Conservation (phyloP, 2,797 vertebrate species). For the Miichthys miiuy region DNA sequence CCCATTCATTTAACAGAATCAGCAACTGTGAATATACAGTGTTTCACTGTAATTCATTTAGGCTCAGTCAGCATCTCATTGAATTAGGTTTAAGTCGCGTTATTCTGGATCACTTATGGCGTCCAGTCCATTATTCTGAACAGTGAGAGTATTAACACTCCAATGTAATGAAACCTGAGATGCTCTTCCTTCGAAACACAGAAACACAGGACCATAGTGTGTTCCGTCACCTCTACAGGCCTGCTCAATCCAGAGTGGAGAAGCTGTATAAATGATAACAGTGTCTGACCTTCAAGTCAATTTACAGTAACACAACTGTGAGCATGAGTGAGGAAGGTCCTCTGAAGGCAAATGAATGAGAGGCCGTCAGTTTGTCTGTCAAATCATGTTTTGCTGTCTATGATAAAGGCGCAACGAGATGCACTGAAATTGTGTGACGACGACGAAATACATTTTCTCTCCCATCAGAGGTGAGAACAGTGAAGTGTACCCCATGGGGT, state of each 20-base stretch:
- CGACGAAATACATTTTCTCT: constrained; percentile 9
- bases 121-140: neutral
- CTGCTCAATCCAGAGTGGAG: neutral
- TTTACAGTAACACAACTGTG: neutral
- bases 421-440: neutral
- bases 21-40: neutral
- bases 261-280: neutral
- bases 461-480: constrained; percentile 21
- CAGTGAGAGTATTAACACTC: neutral
- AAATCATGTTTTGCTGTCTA: neutral
- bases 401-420: constrained; percentile 1
- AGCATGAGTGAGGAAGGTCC: neutral
- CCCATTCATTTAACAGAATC: neutral
- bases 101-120: neutral
- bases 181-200: neutral
- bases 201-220: neutral
- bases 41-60: neutral
- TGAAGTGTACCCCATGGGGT: neutral
- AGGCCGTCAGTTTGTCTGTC: neutral
- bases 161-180: neutral
- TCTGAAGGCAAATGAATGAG: neutral
- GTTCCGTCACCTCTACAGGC: neutral
- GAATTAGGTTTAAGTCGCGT: neutral
- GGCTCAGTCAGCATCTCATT: neutral
- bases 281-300: neutral